phyloP scores from a whole-genome alignment of 2,113 vertebrate species.

The Pseudorhombus dupliciocellatus region DNA sequence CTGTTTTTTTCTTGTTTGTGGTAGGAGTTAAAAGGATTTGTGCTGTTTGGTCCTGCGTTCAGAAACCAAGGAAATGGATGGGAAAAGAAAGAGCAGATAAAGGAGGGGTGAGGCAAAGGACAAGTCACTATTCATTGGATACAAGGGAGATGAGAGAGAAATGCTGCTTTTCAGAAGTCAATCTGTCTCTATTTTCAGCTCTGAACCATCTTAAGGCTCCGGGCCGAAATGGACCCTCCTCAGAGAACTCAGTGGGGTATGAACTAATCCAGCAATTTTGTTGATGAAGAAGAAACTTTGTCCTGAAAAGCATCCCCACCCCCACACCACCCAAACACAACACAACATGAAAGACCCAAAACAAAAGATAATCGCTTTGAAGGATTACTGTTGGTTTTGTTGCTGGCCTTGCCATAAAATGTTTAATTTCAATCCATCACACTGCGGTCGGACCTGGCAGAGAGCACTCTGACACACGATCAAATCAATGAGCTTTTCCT shows the following conservation, averaged over 20 bases:
- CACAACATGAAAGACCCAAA: background rate
- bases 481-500: constrained; percentile 24
- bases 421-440: constrained; percentile 11
- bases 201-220: constrained; percentile 26
- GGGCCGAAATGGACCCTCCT: constrained; percentile 12
- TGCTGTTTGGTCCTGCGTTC: background rate
- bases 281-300: background rate
- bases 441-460: background rate
- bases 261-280: constrained; percentile 14
- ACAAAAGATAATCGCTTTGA: background rate
- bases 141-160: constrained; percentile 11
- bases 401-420: background rate
- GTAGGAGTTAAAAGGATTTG: background rate
- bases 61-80: background rate
- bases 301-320: background rate
- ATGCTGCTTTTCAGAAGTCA: constrained; percentile 27
- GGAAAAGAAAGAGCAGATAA: constrained; percentile 8
- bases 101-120: background rate
- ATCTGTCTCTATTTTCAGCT: constrained; percentile 19
- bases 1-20: background rate
- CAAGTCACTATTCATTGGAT: constrained; percentile 14
- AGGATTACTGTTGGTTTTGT: constrained; percentile 1
- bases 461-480: background rate
- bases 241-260: constrained; percentile 4
- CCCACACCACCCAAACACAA: too few relatives aligned